Base-by-base conservation (phyloP, 2,797 vertebrate genomes). In the Alfaro cultratus region DNA sequence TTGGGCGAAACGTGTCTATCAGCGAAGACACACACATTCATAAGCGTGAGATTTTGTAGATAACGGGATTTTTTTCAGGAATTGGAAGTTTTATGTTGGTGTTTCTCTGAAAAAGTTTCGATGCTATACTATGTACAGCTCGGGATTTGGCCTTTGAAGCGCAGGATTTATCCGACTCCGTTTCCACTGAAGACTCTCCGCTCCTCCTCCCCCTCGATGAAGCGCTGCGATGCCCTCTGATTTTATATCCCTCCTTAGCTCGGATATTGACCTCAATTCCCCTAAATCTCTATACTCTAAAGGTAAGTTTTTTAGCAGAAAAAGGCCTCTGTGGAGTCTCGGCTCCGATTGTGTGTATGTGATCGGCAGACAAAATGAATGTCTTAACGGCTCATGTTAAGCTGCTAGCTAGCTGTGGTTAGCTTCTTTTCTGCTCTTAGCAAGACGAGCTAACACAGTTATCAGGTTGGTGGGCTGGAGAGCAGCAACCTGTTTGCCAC, bases 191-290 rank as follows among this genome's bases (percentile, higher is more conserved):
- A 89, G 93, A 92, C 90, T 94, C 93, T 94, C 93, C 93, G 94
- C 93, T 93, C 95, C 93, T 94, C 92, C 94, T 95, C 92, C 94
- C 93, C 90, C 93, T 95, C 95, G 88, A 95, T 94, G 94, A 96
- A 95, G 95, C 93, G 96, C 94, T 96, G 97, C 97, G 96, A 99
- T 99, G 98, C 98, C 98, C 97, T 99, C 98, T 96, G 98, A 99
- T 97, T 99, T 99, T 94, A 97, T 98, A 95, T 97, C 98, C 91
- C 97, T 98, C 92, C 97, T 98, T 91, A 98, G 96, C 95, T 97
- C 97, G 94, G 98, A 99, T 94, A 96, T 98, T 95, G 97, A 99
- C 96, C 97, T 98, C 91, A 97, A 97, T 93, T 98, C 97, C 84
- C 98, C 98, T 74, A 98, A 98, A 96, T 98, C 97, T 81, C 95